Conservation (phyloP, 2,888 invertebrate genomes). For the Drosophila meridiana region DNA sequence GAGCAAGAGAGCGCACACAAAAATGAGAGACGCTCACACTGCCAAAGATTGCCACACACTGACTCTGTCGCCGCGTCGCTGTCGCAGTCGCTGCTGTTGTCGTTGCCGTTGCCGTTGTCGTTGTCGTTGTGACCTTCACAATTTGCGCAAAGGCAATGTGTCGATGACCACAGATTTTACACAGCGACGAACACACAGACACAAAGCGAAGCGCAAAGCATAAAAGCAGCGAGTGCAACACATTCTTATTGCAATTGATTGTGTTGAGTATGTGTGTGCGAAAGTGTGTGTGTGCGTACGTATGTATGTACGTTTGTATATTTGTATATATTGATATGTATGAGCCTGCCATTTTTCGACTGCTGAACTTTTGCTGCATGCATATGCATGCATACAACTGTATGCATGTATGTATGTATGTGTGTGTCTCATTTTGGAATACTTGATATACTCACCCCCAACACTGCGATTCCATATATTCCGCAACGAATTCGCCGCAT, state of each 20-base stretch:
- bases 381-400: neutral
- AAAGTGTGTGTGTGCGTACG: neutral
- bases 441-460: constrained; percentile 83
- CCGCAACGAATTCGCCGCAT: constrained; percentile 84
- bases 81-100: constrained; percentile 41
- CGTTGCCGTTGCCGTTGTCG: constrained; percentile 57
- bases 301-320: neutral
- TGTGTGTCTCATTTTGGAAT: neutral
- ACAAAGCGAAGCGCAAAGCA: constrained; percentile 58
- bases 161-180: constrained; percentile 85
- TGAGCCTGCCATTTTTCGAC: constrained; percentile 46
- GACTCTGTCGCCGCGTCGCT: constrained; percentile 35
- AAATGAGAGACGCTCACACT: constrained; percentile 37
- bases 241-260: constrained; percentile 78
- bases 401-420: neutral
- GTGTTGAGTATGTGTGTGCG: constrained; percentile 18
- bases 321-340: constrained; percentile 38
- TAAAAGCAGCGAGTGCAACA: constrained; percentile 75
- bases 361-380: constrained; percentile 43
- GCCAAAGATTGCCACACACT: constrained; percentile 72
- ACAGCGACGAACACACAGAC: constrained; percentile 54
- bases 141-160: constrained; percentile 86
- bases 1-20: neutral
- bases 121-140: constrained; percentile 86
- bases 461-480: constrained; percentile 85